A percentile compares a stretch with the other conserved stretches of the same genome.
Conservation (phyloP, 2,113 vertebrate genomes). For the Ageneiosus marmoratus region DNA sequence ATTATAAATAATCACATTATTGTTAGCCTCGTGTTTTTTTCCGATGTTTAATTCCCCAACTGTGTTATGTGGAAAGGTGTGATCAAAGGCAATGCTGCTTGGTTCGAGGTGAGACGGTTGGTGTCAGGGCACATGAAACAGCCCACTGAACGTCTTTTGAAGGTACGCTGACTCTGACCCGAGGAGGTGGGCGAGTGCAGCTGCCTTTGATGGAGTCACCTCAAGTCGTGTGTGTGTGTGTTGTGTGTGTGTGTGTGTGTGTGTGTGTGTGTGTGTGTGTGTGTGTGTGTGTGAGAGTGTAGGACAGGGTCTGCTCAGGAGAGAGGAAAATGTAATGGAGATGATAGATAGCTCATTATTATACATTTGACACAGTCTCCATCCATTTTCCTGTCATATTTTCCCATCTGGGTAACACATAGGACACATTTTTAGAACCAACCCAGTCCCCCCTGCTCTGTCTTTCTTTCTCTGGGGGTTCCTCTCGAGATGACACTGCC, state of each 20-base stretch:
- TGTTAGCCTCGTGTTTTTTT: slow-evolving; percentile 26
- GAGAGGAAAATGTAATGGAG: not conserved
- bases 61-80: slow-evolving; percentile 24
- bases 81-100: slow-evolving; percentile 55
- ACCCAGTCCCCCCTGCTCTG: slow-evolving; percentile 6
- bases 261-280: not conserved
- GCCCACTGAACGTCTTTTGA: slow-evolving; percentile 52
- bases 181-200: not conserved
- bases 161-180: slow-evolving; percentile 37
- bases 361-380: slow-evolving; percentile 35
- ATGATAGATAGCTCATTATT: slow-evolving; percentile 51
- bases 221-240: slow-evolving; percentile 9
- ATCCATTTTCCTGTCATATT: slow-evolving; percentile 48
- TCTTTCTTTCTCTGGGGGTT: not conserved
- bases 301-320: not conserved
- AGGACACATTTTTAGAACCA: slow-evolving; percentile 6
- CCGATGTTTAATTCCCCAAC: slow-evolving; percentile 38
- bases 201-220: slow-evolving; percentile 46
- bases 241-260: slow-evolving; percentile 36
- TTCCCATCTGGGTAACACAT: slow-evolving; percentile 19
- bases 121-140: slow-evolving; percentile 61
- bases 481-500: not conserved
- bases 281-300: slow-evolving; percentile 37
- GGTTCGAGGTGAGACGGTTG: slow-evolving; percentile 44
- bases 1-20: not conserved